phyloP scores from a whole-genome alignment of 2,113 vertebrate species.

The Alaudala cheleensis region DNA sequence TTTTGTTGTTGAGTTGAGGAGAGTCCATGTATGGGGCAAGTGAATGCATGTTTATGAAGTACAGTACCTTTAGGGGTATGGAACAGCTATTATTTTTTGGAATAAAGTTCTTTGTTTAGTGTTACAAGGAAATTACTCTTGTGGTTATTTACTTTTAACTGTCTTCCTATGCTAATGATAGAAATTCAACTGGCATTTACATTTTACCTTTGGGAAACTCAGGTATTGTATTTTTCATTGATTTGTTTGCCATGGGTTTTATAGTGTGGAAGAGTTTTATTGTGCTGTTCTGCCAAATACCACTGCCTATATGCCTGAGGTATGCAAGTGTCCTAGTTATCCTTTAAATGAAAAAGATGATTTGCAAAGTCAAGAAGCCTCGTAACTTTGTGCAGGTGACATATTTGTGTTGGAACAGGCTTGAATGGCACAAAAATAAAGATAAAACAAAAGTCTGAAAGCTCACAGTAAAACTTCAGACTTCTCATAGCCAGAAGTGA shows the following conservation, averaged over 20 bases:
- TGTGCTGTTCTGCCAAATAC: not conserved
- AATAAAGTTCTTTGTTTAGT: not conserved
- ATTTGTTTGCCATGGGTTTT: not conserved
- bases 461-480: not conserved
- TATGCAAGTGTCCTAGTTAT: not conserved
- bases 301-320: not conserved
- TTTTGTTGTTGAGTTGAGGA: not conserved
- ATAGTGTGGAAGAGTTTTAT: not conserved
- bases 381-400: not conserved
- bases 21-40: not conserved
- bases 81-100: not conserved
- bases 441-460: not conserved
- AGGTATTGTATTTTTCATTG: not conserved
- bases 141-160: conserved; percentile 4
- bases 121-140: not conserved
- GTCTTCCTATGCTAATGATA: not conserved
- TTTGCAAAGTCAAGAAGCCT: not conserved
- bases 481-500: not conserved
- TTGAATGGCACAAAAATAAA: not conserved
- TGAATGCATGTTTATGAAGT: fast-evolving
- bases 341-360: not conserved
- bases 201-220: not conserved
- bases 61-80: not conserved
- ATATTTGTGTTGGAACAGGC: not conserved
- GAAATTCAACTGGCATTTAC: not conserved